A percentile compares a stretch with the other conserved stretches of the same genome.
These are phyloP conservation scores for Chelon labrosus DNA, from an alignment of 2,797 vertebrate species.

Conservation along the genomic window DNA sequence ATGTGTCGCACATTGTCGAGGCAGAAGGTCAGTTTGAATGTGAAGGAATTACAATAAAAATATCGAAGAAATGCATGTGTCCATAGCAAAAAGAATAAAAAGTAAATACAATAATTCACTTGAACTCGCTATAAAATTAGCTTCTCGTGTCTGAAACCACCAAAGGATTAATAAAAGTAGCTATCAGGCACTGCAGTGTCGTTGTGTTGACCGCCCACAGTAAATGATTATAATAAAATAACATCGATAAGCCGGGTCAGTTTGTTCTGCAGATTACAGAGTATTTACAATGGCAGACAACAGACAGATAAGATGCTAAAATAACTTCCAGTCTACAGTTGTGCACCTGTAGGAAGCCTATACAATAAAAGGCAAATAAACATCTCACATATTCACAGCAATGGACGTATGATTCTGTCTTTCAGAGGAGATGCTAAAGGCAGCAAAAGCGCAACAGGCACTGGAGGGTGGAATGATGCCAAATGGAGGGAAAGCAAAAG, in stretches of 20 bases:
- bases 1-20: constrained; percentile 92
- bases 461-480: constrained; percentile 88
- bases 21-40: constrained; percentile 88
- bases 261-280: constrained; percentile 62
- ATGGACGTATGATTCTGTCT: constrained; percentile 18
- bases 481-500: constrained; percentile 81
- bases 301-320: constrained; percentile 44
- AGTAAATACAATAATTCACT: too few species aligned
- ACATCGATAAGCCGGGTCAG: constrained; percentile 41
- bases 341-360: not conserved
- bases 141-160: not conserved
- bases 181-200: not conserved
- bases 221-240: constrained; percentile 27
- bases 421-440: constrained; percentile 90
- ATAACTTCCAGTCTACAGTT: constrained; percentile 24
- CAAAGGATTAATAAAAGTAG: constrained; percentile 12
- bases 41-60: not conserved
- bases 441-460: constrained; percentile 90
- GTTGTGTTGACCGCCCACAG: constrained; percentile 1
- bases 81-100: not conserved
- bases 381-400: not conserved
- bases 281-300: constrained; percentile 28
- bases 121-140: not conserved
- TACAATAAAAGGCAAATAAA: too few species aligned
- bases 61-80: not conserved